Evolutionary conservation across 2,888 invertebrate genomes (phyloP).

Genomic region (Trimorus sp.): DNA sequence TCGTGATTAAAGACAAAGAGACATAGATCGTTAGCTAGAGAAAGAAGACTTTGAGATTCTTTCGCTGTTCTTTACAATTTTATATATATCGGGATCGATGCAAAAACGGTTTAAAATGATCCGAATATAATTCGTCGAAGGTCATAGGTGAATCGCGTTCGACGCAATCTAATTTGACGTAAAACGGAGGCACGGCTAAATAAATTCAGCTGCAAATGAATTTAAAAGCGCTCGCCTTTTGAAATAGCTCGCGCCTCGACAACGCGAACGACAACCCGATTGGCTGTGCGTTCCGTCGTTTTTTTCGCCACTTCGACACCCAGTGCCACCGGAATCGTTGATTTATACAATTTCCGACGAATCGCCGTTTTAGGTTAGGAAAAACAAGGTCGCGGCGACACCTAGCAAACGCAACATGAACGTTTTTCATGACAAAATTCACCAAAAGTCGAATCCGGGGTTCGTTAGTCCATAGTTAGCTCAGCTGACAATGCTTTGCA

Average conservation of each 20-base stretch:
- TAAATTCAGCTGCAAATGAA: conserved; percentile 24
- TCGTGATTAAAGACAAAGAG: conserved; percentile 48
- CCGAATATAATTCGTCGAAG: conserved; percentile 40
- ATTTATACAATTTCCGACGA: background rate
- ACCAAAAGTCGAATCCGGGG: conserved; percentile 23
- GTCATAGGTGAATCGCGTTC: conserved; percentile 52
- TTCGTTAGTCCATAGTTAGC: too few species aligned
- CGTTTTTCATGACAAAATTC: conserved; percentile 50
- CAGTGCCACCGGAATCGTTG: background rate
- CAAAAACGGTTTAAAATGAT: conserved; percentile 52
- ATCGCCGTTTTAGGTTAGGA: background rate
- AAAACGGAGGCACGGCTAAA: conserved; percentile 32
- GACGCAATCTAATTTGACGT: conserved; percentile 44
- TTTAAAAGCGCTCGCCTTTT: conserved; percentile 22
- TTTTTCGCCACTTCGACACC: background rate
- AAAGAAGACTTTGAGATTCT: conserved; percentile 58
- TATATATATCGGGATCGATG: conserved; percentile 49
- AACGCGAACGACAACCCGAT: too few species aligned
- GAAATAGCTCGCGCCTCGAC: too few species aligned
- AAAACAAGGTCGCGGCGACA: background rate
- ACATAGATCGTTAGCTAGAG: conserved; percentile 50
- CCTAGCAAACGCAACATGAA: conserved; percentile 4
- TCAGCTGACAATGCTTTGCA: too few species aligned
- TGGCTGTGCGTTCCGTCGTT: too few species aligned
- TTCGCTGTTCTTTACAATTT: conserved; percentile 42